Evolutionary conservation across 2,113 vertebrate species (phyloP).

Genomic region (Tiliqua scincoides): DNA sequence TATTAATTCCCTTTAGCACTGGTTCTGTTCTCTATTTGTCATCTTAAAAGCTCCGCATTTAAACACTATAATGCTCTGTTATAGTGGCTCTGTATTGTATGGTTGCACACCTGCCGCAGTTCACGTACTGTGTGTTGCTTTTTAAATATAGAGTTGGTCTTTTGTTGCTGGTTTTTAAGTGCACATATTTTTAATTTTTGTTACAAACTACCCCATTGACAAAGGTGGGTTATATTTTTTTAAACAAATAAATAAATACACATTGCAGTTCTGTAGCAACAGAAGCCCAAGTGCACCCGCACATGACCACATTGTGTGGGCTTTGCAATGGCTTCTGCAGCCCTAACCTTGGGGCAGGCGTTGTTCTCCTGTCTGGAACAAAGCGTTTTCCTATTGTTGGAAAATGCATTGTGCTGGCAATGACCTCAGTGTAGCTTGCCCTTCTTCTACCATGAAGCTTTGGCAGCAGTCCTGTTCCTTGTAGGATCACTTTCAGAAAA

Average conservation of each 20-base stretch:
- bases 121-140: neutral
- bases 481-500: conserved; percentile 37
- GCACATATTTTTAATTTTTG: no score
- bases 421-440: conserved; percentile 24
- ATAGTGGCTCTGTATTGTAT: neutral
- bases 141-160: no score
- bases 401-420: conserved; percentile 17
- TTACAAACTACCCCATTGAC: no score
- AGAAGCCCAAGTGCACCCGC: neutral
- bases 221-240: no score
- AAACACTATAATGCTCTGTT: neutral
- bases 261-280: neutral
- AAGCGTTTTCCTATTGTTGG: conserved; percentile 31
- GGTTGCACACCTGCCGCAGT: neutral
- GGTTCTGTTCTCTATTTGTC: neutral
- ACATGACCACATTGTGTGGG: neutral
- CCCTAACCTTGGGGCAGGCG: conserved; percentile 9
- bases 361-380: conserved; percentile 12
- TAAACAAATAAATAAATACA: neutral
- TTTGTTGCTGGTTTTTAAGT: no score
- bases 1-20: neutral
- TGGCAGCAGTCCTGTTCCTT: conserved; percentile 29
- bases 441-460: conserved; percentile 19
- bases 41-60: neutral
- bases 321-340: conserved; percentile 19